Base-by-base conservation (phyloP, 2,888 invertebrate species). In the Trachelus troglodyta region DNA sequence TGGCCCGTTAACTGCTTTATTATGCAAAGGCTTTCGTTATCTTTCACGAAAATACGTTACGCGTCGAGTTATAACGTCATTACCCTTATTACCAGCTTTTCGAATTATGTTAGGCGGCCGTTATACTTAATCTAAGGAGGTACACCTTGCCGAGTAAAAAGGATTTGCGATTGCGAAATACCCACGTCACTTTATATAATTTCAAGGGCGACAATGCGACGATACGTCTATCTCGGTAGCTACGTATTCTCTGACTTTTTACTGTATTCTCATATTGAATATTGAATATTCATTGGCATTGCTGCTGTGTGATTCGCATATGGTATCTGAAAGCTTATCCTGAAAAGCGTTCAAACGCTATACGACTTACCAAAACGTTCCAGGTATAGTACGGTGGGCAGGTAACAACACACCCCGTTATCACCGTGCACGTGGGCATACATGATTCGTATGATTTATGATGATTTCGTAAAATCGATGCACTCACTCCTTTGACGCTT, bases 391-490 rank as follows among this genome's bases (percentile, higher is more conserved):
- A 90, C 87, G 37, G 89, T 89, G 34, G 90, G 90, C 81, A 90
- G 85, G 85, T 90, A 90, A 87, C 90, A 90, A 87, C 90, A 90
- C 87, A 90, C 89, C 89, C 90, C 90, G 85, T 90, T 90, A 81
- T 90, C 90, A 15, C 89, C 89, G 83, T 90, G 90, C 84, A 90
- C 86, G 87, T 90, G 90, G 80, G 89, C 89, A 81, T 90, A 90
- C 90, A 90, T 90, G 83, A 33, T 71, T 23, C 23, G 23, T 9
- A 23, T 56, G 23, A 56, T 56, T 56, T 56, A 23, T 9, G 6
- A 56, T 56, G 56, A 56, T 56, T 23, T 56, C 56, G 56, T 56
- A 23, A 56, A 56, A 9, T 23, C 56, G 23, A 56, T 56, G 23
- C 23, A 56, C 56, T 23, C 23, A 56, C 56, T 23, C 56, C 56